Conservation (phyloP, 2,888 invertebrate species). For the Heterodera filipjevi region DNA sequence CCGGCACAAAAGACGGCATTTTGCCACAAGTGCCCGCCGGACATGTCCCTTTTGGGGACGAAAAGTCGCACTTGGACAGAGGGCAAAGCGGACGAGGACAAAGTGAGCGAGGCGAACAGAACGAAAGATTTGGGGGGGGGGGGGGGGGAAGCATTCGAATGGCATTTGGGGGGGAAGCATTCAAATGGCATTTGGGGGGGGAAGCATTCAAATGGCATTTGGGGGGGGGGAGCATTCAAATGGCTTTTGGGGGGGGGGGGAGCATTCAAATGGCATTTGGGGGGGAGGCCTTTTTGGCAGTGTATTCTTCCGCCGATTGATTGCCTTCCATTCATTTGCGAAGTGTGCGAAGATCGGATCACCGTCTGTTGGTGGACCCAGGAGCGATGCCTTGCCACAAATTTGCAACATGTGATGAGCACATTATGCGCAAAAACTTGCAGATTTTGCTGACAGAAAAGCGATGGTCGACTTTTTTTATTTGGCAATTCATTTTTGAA, state of each 20-base stretch:
- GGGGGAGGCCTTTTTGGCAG: conserved; percentile 16
- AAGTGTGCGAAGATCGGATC: conserved; percentile 59
- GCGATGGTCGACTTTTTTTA: not conserved
- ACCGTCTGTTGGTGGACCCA: conserved; percentile 65
- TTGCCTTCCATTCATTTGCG: conserved; percentile 30
- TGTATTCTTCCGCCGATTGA: too few relatives aligned
- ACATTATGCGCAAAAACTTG: conserved; percentile 63
- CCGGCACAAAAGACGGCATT: conserved; percentile 22
- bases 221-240: too few relatives aligned
- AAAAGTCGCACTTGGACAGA: not conserved
- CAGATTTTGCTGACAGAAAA: conserved; percentile 50
- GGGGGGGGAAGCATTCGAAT: too few relatives aligned
- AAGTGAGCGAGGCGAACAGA: conserved; percentile 30
- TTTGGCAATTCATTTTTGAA: not conserved
- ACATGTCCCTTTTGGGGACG: conserved; percentile 35
- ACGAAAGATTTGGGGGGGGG: too few relatives aligned
- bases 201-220: too few relatives aligned
- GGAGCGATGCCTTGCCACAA: conserved; percentile 60
- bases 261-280: too few relatives aligned
- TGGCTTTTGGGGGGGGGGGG: too few relatives aligned
- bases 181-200: too few relatives aligned
- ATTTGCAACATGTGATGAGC: conserved; percentile 62
- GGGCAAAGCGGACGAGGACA: conserved; percentile 20
- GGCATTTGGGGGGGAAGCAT: too few relatives aligned
- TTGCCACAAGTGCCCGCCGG: conserved; percentile 29